These are phyloP conservation scores for Pipistrellus nathusii DNA, from an alignment of 2,797 vertebrate species.

Conservation along the genomic window DNA sequence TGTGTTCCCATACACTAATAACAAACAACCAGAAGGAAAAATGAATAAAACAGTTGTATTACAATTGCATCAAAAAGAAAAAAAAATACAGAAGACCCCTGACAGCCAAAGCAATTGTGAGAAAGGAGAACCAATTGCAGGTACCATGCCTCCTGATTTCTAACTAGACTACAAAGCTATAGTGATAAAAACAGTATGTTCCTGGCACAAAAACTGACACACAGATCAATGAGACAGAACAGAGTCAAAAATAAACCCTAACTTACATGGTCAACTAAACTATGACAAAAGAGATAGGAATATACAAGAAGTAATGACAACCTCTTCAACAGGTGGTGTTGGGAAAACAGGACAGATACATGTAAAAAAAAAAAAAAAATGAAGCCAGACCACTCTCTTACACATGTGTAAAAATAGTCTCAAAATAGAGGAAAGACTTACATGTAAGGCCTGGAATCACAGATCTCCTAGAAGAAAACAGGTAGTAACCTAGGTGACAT, in stretches of 20 bases:
- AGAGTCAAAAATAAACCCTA: too few species aligned
- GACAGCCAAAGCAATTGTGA: background rate
- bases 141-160: too few species aligned
- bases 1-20: background rate
- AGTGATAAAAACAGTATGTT: too few species aligned
- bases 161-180: too few species aligned
- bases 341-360: background rate
- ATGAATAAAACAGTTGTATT: background rate
- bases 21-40: background rate
- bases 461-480: background rate
- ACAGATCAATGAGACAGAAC: too few species aligned
- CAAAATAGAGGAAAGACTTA: background rate
- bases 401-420: too few species aligned
- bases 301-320: background rate
- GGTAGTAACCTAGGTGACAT: background rate
- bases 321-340: background rate
- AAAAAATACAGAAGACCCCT: background rate
- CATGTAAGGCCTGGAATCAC: background rate
- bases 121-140: too few species aligned
- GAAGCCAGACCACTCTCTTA: too few species aligned
- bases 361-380: background rate
- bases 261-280: too few species aligned
- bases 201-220: too few species aligned
- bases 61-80: background rate
- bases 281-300: too few species aligned